Evolutionary conservation across 35 echinoderm and acorn worm genomes (phyloP).

Genomic region (Amphiura filiformis): DNA sequence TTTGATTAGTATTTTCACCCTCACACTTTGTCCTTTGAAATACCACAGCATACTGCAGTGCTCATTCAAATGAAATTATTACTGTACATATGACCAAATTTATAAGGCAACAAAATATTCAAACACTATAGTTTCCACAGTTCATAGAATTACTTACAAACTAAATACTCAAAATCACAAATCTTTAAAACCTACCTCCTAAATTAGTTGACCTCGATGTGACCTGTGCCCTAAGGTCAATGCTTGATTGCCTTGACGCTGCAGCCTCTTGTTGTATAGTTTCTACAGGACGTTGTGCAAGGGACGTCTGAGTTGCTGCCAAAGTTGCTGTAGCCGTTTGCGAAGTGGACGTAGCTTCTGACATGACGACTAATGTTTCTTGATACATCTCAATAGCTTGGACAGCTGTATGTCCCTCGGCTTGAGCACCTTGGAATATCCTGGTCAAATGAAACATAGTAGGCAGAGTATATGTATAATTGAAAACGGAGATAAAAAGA

Average conservation of each 20-base stretch:
- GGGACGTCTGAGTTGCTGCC: constrained; percentile 18
- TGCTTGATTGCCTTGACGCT: constrained; percentile 18
- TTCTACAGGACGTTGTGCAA: constrained; percentile 7
- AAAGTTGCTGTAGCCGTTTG: constrained; percentile 30
- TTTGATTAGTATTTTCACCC: background rate
- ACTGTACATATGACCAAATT: background rate
- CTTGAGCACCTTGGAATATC: constrained; percentile 40
- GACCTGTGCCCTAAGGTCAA: constrained; percentile 11
- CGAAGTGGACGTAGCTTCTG: constrained; percentile 37
- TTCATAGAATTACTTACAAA: background rate
- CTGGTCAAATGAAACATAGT: too few relatives aligned
- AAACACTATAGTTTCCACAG: background rate
- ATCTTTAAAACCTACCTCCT: constrained; percentile 41
- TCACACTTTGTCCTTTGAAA: background rate
- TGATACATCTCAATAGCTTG: constrained; percentile 54
- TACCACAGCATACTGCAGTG: background rate
- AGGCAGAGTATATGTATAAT: too few relatives aligned
- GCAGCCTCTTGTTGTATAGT: constrained; percentile 36
- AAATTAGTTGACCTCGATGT: constrained; percentile 26
- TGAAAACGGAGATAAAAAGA: too few relatives aligned
- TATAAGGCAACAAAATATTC: background rate
- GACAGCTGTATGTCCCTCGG: constrained; percentile 47
- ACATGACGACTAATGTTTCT: constrained; percentile 34
- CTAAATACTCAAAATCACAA: background rate
- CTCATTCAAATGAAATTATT: background rate